phyloP scores from a whole-genome alignment of 2,888 invertebrate genomes.

The Augochlorella aurata region DNA sequence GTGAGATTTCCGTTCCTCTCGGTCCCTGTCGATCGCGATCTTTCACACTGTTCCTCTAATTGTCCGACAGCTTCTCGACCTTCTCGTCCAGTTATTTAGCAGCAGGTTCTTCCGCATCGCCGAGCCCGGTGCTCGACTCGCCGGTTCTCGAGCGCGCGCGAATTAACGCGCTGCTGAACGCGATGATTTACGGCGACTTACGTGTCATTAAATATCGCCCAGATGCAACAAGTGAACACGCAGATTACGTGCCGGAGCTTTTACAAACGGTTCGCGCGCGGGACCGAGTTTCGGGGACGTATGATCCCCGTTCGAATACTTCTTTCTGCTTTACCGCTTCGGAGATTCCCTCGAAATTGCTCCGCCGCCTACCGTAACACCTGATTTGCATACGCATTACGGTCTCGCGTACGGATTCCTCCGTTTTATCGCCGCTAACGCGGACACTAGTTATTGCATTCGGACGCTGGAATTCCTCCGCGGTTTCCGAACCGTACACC shows the following conservation, averaged over 20 bases:
- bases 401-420: conserved; percentile 10
- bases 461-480: background rate
- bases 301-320: background rate
- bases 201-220: conserved; percentile 47
- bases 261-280: background rate
- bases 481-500: background rate
- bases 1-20: no score
- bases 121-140: background rate
- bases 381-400: conserved; percentile 18
- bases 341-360: conserved; percentile 4
- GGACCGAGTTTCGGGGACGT: background rate
- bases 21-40: no score
- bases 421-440: conserved; percentile 1
- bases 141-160: conserved; percentile 33
- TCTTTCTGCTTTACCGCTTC: conserved; percentile 1
- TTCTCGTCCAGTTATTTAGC: background rate
- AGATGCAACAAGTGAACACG: conserved; percentile 52
- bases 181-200: conserved; percentile 43
- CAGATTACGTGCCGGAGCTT: conserved; percentile 1
- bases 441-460: background rate
- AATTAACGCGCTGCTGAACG: conserved; percentile 39
- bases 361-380: background rate
- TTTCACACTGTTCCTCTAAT: no score
- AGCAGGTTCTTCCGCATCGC: no score
- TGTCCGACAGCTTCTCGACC: background rate